A percentile compares a stretch with the other conserved stretches of the same genome.
phyloP scores from a whole-genome alignment of 2,113 vertebrate species.

The Campylorhamphus procurvoides region DNA sequence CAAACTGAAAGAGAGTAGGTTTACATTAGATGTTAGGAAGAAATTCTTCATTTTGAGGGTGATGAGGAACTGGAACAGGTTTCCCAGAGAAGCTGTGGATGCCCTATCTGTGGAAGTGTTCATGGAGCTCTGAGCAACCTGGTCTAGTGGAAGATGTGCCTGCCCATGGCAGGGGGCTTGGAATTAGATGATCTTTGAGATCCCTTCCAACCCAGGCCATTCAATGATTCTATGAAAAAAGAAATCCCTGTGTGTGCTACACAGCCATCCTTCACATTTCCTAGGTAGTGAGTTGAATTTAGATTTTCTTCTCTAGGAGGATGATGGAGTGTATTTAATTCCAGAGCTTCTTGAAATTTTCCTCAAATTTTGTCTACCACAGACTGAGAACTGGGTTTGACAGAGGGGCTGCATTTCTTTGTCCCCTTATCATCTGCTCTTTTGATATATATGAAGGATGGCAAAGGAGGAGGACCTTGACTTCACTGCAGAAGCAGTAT shows the following conservation, averaged over 20 bases:
- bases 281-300: not conserved
- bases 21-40: not conserved
- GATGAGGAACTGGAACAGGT: not conserved
- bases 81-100: rapidly evolving
- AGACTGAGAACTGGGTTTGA: not conserved
- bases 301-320: not conserved
- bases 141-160: not conserved
- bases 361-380: not conserved
- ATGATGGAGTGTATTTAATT: rapidly evolving
- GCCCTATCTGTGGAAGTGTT: not conserved
- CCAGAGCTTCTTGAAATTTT: not conserved
- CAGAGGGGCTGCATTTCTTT: not conserved
- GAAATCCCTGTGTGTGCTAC: not conserved
- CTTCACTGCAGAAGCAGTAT: not conserved
- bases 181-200: not conserved
- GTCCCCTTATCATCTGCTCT: rapidly evolving
- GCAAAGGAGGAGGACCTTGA: not conserved
- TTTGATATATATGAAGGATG: not conserved
- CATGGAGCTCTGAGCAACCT: not conserved
- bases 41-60: rapidly evolving
- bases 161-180: not conserved
- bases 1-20: rapidly evolving
- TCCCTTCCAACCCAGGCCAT: not conserved
- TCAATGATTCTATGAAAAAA: not conserved
- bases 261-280: not conserved